Conservation (phyloP, 2,113 vertebrate genomes). For the Heliornis fulica region DNA sequence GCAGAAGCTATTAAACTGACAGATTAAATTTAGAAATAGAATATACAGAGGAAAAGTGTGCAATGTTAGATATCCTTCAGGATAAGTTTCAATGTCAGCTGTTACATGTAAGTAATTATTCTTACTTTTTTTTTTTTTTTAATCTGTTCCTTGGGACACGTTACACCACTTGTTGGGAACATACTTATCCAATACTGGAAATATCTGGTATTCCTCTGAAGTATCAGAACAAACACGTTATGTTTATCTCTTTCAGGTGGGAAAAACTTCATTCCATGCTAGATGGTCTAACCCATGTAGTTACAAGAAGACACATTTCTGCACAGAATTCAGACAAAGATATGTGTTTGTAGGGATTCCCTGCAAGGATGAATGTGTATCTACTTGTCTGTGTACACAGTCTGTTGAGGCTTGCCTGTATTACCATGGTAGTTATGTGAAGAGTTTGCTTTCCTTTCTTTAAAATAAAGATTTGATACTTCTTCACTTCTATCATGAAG, state of each 20-base stretch:
- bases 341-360: not conserved
- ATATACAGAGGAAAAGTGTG: not conserved
- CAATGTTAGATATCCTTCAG: not conserved
- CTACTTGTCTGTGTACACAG: not conserved
- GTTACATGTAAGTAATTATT: no score
- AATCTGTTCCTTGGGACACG: not conserved
- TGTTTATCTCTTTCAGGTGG: not conserved
- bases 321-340: not conserved
- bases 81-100: not conserved
- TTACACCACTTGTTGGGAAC: not conserved
- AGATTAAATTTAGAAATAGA: not conserved
- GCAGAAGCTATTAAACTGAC: not conserved
- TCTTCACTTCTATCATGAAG: not conserved
- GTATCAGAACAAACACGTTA: not conserved
- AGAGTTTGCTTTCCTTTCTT: not conserved
- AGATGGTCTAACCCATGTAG: not conserved
- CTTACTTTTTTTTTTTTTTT: not conserved
- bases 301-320: not conserved
- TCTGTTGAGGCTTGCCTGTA: not conserved
- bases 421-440: not conserved
- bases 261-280: not conserved
- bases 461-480: not conserved
- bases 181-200: not conserved
- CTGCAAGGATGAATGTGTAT: not conserved
- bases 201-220: not conserved